Conservation (phyloP, 2,888 invertebrate genomes). For the Macaria liturata region DNA sequence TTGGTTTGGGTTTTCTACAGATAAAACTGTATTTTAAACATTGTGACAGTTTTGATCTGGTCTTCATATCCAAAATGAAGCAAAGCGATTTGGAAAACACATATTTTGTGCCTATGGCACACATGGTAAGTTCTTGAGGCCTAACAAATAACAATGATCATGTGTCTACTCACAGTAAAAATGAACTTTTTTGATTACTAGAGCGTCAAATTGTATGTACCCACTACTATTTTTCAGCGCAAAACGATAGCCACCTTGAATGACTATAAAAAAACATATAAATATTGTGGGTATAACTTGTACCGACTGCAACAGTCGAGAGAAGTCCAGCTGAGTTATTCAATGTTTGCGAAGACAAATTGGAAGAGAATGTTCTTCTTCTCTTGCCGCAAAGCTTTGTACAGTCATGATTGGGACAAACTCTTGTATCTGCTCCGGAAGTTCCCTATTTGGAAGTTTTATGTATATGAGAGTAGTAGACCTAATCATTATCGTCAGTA, state of each 20-base stretch:
- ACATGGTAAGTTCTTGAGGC: conserved; percentile 53
- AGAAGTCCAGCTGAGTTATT: conserved; percentile 7
- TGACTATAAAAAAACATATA: background rate
- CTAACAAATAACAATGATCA: too few relatives aligned
- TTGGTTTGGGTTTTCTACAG: too few relatives aligned
- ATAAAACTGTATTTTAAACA: too few relatives aligned
- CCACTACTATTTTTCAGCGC: conserved; percentile 44
- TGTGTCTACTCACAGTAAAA: too few relatives aligned
- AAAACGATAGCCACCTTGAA: conserved; percentile 42
- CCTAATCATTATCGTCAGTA: conserved; percentile 38
- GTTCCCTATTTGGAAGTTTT: conserved; percentile 59
- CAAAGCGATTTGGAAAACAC: conserved; percentile 40
- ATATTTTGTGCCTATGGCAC: conserved; percentile 53
- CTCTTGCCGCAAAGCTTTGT: conserved; percentile 53
- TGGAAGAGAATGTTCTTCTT: conserved; percentile 15
- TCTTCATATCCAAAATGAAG: conserved; percentile 4
- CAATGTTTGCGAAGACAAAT: conserved; percentile 5
- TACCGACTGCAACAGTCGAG: conserved; percentile 46
- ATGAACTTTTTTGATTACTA: background rate
- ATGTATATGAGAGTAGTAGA: conserved; percentile 3
- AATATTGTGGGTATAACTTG: conserved; percentile 31
- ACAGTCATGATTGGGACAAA: conserved; percentile 70
- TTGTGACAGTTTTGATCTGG: too few relatives aligned
- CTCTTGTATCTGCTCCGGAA: conserved; percentile 61
- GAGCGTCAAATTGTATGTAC: background rate